Conservation (phyloP, 2,888 invertebrate species). For the Heliconius sara region DNA sequence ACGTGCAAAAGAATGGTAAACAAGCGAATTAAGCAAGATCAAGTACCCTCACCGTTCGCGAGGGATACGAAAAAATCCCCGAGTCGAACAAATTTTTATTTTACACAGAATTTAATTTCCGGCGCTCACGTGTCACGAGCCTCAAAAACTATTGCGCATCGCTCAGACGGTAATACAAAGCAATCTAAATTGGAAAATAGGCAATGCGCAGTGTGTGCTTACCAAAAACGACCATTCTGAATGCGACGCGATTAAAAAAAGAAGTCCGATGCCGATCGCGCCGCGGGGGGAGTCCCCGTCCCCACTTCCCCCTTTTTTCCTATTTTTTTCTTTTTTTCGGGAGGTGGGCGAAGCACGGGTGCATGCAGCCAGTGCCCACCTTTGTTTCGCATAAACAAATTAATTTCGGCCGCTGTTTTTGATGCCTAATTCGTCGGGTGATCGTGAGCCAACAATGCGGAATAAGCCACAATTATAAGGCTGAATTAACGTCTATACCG, state of each 20-base stretch:
- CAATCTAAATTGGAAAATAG: conserved; percentile 85
- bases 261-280: conserved; percentile 83
- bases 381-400: conserved; percentile 85
- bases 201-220: conserved; percentile 84
- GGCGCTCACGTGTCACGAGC: conserved; percentile 76
- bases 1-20: conserved; percentile 39
- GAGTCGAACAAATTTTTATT: conserved; percentile 51
- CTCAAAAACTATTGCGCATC: conserved; percentile 83
- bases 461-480: conserved; percentile 47
- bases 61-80: conserved; percentile 34
- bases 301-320: conserved; percentile 68
- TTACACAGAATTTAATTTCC: conserved; percentile 78
- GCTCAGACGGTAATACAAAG: conserved; percentile 83
- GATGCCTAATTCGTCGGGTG: conserved; percentile 81
- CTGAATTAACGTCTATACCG: conserved; percentile 37
- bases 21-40: conserved; percentile 44
- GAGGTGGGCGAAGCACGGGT: conserved; percentile 80
- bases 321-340: conserved; percentile 78
- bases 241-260: conserved; percentile 84
- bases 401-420: conserved; percentile 83
- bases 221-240: conserved; percentile 82
- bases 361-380: conserved; percentile 82
- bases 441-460: conserved; percentile 55
- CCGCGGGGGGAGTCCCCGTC: conserved; percentile 70
- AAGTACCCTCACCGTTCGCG: conserved; percentile 41